Base-by-base conservation (phyloP, 2,113 vertebrate genomes). In the Mixornis gularis region DNA sequence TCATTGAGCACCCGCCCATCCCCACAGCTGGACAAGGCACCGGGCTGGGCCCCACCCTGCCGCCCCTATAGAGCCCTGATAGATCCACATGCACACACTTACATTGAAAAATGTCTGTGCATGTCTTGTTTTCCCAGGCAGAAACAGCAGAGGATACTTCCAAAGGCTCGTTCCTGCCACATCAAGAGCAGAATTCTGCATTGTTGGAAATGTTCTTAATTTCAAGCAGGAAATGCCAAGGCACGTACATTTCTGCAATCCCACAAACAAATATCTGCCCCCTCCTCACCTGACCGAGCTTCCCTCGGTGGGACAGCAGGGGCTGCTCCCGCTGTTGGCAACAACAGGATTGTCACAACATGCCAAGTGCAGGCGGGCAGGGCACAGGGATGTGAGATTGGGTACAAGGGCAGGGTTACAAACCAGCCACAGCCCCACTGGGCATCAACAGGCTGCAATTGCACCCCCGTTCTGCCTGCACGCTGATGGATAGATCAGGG, bases 391-490 rank as follows among this genome's bases (percentile, higher is more conserved):
- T 2, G 56, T 0, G 66, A 11, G 7, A 3, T 4, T 13, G 0
- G 7, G 26, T 4, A 8, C 44, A 20, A 38, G 58, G 62, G 21
- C 5, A 13, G 8, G 10, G 18, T 27, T 9, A 25, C 77, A 44
- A 65, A 66, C 21, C 76, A 44, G 58, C 34, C 48, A 3, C 17
- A 0, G 12, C 46, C 51, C 17, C 1, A 0, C 14, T 2, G n/a
- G 21, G 36, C 73, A 36, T 0, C 10, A 0, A 1, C 0, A 0
- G 24, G 24, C 36, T 14, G 60, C 1, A 15, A 40, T 18, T 4
- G 18, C 49, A 7, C 3, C 17, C 22, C 26, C 0, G 17, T 4
- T 52, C 43, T 27, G 76, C 6, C 4, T 3, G 22, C 34, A 5
- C 10, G 3, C 26, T 5, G 34, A 10, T 3, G 3, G 6, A 3